Conservation (phyloP, 2,797 vertebrate species). For the Hippopotamyrus pictus region DNA sequence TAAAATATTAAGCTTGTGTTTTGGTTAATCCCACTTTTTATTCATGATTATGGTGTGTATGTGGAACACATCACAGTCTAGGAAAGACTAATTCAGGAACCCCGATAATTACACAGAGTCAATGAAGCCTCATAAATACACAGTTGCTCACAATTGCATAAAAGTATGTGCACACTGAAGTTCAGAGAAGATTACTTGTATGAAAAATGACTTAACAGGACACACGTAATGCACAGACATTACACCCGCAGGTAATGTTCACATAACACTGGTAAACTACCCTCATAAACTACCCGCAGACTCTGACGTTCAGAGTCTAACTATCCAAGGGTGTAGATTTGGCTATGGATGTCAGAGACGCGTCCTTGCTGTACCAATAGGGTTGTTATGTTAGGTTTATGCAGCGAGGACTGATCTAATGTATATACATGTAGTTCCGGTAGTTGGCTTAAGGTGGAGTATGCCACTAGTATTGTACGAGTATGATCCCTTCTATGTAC, state of each 20-base stretch:
- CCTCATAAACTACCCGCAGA: neutral
- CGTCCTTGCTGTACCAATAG: neutral
- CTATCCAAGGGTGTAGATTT: neutral
- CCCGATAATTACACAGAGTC: neutral
- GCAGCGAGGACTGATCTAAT: too few relatives aligned
- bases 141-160: neutral
- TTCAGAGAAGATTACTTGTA: neutral
- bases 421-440: too few relatives aligned
- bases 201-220: neutral
- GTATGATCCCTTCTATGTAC: neutral
- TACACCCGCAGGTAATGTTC: neutral
- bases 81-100: neutral
- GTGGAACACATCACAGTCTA: neutral
- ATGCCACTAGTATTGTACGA: neutral
- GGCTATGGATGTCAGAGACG: neutral
- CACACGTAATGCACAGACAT: neutral
- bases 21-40: neutral
- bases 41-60: neutral
- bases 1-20: neutral
- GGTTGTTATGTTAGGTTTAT: neutral
- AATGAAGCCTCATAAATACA: neutral
- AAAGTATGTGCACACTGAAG: neutral
- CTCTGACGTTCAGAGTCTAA: neutral
- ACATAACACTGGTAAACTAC: neutral
- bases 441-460: neutral